These are phyloP conservation scores for Acipenser ruthenus DNA, from an alignment of 2,797 vertebrate genomes.

Conservation along the genomic window DNA sequence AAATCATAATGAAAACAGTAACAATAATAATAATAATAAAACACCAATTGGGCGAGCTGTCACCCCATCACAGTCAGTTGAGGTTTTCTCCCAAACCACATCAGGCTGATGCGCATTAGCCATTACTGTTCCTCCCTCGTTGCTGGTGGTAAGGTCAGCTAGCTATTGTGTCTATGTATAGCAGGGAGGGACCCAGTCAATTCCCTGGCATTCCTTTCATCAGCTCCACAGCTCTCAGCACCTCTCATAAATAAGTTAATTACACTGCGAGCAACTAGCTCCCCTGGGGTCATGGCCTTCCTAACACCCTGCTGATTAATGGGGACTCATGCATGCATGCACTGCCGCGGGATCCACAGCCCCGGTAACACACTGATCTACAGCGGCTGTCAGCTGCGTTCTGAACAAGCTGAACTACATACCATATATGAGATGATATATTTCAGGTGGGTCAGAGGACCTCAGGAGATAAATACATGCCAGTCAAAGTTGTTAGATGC, in stretches of 20 bases:
- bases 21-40: no score
- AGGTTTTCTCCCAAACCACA: neutral
- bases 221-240: neutral
- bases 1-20: no score
- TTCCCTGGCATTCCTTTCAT: neutral
- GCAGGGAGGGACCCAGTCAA: neutral
- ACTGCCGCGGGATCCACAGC: neutral
- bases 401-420: no score
- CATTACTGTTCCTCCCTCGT: neutral
- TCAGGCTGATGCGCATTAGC: neutral
- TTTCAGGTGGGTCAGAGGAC: no score
- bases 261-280: neutral
- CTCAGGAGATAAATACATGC: no score
- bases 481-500: no score
- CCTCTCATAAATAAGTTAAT: conserved; percentile 5
- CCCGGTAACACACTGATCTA: neutral
- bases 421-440: no score
- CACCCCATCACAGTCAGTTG: no score
- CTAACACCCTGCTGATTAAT: neutral
- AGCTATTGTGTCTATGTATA: neutral
- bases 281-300: neutral
- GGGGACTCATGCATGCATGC: neutral
- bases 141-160: neutral
- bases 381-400: no score
- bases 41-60: no score